Conservation (phyloP, 1,140 invertebrate species). For the Coptotermes formosanus region DNA sequence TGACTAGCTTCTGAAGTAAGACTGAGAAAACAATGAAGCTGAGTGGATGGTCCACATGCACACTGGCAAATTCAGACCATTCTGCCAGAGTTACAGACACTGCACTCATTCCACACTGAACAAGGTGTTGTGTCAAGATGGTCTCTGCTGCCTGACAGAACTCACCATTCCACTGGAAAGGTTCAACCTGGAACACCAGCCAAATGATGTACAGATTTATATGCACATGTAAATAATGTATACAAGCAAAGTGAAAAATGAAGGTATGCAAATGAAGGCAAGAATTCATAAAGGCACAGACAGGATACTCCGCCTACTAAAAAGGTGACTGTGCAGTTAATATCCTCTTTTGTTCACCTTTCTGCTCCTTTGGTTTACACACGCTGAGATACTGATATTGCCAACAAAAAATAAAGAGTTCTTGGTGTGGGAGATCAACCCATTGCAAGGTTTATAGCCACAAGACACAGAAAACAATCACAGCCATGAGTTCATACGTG, state of each 20-base stretch:
- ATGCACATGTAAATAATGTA: background rate
- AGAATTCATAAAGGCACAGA: too few species aligned
- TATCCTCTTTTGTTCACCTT: background rate
- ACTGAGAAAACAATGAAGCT: constrained; percentile 71
- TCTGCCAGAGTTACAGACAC: constrained; percentile 66
- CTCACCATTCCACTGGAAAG: constrained; percentile 81
- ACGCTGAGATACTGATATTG: too few species aligned
- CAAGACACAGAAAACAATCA: too few species aligned
- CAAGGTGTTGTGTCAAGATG: constrained; percentile 85
- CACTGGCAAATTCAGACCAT: constrained; percentile 71
- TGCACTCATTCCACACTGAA: constrained; percentile 80
- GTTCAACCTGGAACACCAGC: constrained; percentile 57
- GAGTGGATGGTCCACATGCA: constrained; percentile 73
- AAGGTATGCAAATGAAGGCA: background rate
- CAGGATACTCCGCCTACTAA: too few species aligned
- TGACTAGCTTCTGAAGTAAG: constrained; percentile 62
- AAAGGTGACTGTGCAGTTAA: background rate
- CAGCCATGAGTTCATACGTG: too few species aligned
- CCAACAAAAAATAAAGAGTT: too few species aligned
- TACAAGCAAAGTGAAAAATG: background rate
- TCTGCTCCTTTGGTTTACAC: too few species aligned
- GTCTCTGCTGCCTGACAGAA: constrained; percentile 78
- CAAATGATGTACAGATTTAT: constrained; percentile 28
- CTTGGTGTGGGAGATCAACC: too few species aligned
- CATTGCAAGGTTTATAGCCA: too few species aligned